A percentile compares a stretch with the other conserved stretches of the same genome.
Conservation (phyloP, 2,113 vertebrate species). For the Pristiophorus japonicus region DNA sequence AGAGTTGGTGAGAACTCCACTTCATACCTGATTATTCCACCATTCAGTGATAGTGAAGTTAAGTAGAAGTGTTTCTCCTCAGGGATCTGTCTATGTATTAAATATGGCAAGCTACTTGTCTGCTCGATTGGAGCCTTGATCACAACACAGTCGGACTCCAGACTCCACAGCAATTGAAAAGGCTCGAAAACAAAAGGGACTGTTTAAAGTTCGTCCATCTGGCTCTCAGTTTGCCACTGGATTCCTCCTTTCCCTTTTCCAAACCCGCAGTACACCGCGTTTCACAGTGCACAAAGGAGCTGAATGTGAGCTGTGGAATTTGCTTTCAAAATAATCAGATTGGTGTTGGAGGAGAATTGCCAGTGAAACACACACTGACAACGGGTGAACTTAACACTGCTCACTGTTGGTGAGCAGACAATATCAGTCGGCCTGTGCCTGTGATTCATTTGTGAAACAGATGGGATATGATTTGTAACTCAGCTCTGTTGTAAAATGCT, state of each 20-base stretch:
- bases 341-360: not conserved
- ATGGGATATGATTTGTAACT: not conserved
- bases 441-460: not conserved
- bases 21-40: not conserved
- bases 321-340: not conserved
- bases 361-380: not conserved
- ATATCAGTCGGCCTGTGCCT: not conserved
- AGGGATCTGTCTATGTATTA: not conserved
- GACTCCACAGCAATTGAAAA: not conserved
- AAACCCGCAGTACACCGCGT: not conserved
- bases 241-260: not conserved
- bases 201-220: not conserved
- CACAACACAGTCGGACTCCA: not conserved
- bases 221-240: not conserved
- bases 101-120: not conserved
- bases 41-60: not conserved
- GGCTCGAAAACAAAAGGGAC: not conserved
- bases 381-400: not conserved
- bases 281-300: not conserved
- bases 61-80: not conserved
- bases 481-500: not conserved
- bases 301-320: not conserved
- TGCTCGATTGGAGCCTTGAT: not conserved
- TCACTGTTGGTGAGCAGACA: not conserved
- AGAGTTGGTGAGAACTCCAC: not conserved